Conservation (phyloP, 2,113 vertebrate genomes). For the Peucedramus taeniatus region DNA sequence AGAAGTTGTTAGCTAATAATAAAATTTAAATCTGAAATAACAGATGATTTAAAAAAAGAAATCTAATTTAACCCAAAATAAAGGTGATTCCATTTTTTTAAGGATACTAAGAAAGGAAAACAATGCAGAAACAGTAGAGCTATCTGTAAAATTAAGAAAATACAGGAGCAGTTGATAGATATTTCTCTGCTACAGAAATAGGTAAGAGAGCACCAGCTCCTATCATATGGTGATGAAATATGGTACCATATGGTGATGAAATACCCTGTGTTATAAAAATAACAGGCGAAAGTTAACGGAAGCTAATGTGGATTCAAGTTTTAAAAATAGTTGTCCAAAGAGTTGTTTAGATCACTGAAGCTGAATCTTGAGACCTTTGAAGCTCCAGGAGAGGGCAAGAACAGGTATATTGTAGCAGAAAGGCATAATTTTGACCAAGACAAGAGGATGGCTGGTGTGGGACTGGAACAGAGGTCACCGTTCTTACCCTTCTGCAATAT, state of each 20-base stretch:
- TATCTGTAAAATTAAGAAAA: not conserved
- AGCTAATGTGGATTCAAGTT: not conserved
- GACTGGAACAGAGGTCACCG: not conserved
- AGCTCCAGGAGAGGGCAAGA: not conserved
- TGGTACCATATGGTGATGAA: not conserved
- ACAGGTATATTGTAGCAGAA: rapidly evolving
- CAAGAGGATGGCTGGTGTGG: not conserved
- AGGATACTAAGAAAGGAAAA: not conserved
- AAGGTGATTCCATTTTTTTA: not conserved
- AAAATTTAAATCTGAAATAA: not conserved
- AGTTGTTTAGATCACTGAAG: not conserved
- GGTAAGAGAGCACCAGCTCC: not conserved
- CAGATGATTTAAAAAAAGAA: rapidly evolving
- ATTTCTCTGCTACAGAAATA: not conserved
- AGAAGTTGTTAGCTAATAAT: not conserved
- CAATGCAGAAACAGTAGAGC: not conserved
- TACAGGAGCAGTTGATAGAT: not conserved
- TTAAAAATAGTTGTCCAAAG: not conserved
- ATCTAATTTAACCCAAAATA: not conserved
- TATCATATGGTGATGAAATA: not conserved
- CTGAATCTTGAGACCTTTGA: not conserved
- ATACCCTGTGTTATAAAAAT: not conserved
- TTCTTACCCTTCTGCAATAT: not conserved
- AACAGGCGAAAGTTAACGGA: not conserved
- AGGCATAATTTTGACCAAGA: not conserved